These are phyloP conservation scores for Prorops nasuta DNA, from an alignment of 1,140 invertebrate genomes.

Conservation along the genomic window DNA sequence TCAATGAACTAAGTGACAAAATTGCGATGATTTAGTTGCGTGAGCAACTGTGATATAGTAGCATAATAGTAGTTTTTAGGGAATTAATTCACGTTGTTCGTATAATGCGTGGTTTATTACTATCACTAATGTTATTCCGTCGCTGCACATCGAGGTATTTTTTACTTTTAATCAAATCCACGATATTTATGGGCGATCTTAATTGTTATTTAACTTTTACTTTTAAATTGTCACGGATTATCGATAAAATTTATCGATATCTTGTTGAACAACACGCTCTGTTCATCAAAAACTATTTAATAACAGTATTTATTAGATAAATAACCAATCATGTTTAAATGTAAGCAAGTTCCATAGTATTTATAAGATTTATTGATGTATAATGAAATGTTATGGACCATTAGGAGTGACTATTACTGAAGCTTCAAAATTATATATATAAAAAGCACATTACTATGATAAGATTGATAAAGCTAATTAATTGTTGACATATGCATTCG, in stretches of 20 bases:
- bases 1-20: conserved; percentile 19
- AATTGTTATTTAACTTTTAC: too few relatives aligned
- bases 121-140: conserved; percentile 12
- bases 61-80: conserved; percentile 41
- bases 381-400: conserved; percentile 2
- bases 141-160: too few relatives aligned
- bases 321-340: conserved; percentile 3
- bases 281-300: conserved; percentile 17
- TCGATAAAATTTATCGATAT: conserved; percentile 2
- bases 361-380: conserved; percentile 10
- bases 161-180: too few relatives aligned
- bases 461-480: background rate
- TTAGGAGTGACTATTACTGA: too few relatives aligned
- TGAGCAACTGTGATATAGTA: conserved; percentile 50
- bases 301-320: conserved; percentile 31
- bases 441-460: too few relatives aligned
- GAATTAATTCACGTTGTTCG: conserved; percentile 13
- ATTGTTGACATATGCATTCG: conserved; percentile 7
- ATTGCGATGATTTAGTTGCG: conserved; percentile 35
- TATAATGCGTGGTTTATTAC: conserved; percentile 12
- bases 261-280: conserved; percentile 1
- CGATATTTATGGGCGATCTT: too few relatives aligned
- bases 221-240: too few relatives aligned
- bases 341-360: conserved; percentile 7
- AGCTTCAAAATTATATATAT: too few relatives aligned